These are phyloP conservation scores for Galeruca laticollis DNA, from an alignment of 2,888 invertebrate species.

Conservation along the genomic window DNA sequence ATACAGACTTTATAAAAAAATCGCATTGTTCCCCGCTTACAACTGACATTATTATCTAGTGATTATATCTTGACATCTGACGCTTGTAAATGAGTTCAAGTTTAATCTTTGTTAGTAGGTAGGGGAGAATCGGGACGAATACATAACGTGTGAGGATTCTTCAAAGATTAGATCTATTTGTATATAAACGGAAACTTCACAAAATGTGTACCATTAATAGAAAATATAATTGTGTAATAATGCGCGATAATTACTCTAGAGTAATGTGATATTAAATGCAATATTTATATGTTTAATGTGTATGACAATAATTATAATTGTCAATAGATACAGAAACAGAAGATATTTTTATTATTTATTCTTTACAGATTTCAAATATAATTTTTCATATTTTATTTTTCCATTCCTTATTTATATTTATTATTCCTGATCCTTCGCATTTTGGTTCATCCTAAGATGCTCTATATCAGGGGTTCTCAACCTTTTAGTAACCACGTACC, in stretches of 20 bases:
- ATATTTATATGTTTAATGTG: too few species aligned
- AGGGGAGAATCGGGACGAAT: constrained; percentile 20
- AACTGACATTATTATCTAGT: constrained; percentile 32
- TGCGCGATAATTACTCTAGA: background rate
- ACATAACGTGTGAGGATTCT: constrained; percentile 13
- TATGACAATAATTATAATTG: too few species aligned
- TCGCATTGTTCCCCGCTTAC: constrained; percentile 33
- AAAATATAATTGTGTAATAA: background rate
- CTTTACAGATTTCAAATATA: too few species aligned
- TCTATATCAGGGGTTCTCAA: too few species aligned
- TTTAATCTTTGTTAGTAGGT: constrained; percentile 29
- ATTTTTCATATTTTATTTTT: too few species aligned
- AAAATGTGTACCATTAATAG: background rate
- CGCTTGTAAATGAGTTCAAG: constrained; percentile 37
- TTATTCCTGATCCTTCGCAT: too few species aligned
- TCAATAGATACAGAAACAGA: too few species aligned
- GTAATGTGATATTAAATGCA: background rate
- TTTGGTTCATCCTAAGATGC: too few species aligned
- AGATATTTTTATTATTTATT: too few species aligned
- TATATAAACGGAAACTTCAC: constrained; percentile 10
- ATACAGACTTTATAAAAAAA: constrained; percentile 18
- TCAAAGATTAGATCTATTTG: constrained; percentile 14
- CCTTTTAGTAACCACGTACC: too few species aligned
- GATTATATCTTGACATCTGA: constrained; percentile 31
- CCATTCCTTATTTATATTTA: too few species aligned